Base-by-base conservation (phyloP, 2,888 invertebrate species). In the Seladonia tumulorum region DNA sequence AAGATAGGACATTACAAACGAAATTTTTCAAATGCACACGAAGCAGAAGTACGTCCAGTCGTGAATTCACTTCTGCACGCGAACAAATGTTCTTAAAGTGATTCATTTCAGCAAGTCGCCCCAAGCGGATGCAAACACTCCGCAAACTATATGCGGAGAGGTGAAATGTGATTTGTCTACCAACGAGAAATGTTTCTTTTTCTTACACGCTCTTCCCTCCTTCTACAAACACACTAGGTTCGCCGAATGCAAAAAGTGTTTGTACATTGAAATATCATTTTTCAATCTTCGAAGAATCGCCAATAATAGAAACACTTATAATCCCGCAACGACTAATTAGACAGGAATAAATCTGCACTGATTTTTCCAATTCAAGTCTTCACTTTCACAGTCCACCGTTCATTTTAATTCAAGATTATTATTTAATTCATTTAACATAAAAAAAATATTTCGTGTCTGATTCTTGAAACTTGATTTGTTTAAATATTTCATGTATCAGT, bases 61-160 rank as follows among this genome's bases (percentile, higher is more conserved):
- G 22, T 10, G 39, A 68, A 22, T 68, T 22, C 68, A 39, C 12
- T 39, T 35, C 68, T 22, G 22, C 68, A 39, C 39, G 10, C 68
- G 39, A 39, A 68, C 39, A 68, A 68, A 68, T 39, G 68, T 68
- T 68, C 35, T 35, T 12, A 68, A 68, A 35, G 68, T 68, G 68
- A 68, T 68, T 74, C 76, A 76, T 77, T 77, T 86, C 25, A 79
- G 70, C 70, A 86, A 87, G 76, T 82, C 79, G 86, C 86, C 86
- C 82, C 79, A 53, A 70, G 79, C 79, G 82, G 74, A 77, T 75
- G 77, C 86, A 76, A 71, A 74, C 79, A 86, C 86, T 87, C 79
- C 76, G 35, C 73, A 74, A 87, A 47, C 71, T 74, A 82, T 57
- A 73, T 25, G 70, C 49, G 78, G 39, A 76, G 47, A 85, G 82